Evolutionary conservation across 2,113 vertebrate genomes (phyloP).

Genomic region (Pontoporia blainvillei): DNA sequence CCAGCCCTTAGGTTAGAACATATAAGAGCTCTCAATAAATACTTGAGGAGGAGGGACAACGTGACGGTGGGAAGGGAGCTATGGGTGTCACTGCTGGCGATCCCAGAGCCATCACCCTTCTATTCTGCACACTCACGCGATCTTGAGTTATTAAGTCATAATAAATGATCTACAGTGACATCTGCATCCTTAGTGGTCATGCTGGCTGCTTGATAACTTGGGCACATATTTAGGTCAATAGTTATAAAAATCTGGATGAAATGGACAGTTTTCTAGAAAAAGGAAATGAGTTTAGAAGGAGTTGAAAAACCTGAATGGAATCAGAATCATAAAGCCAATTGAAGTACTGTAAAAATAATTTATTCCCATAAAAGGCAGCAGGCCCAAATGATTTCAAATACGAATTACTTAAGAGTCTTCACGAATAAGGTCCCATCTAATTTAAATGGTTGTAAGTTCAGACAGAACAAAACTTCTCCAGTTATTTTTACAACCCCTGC

Average conservation of each 20-base stretch:
- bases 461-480: neutral
- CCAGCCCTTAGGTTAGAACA: neutral
- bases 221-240: neutral
- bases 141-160: neutral
- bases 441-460: neutral
- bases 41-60: neutral
- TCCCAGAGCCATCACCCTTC: no score
- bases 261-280: neutral
- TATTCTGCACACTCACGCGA: neutral
- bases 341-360: neutral
- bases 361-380: neutral
- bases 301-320: neutral
- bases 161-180: accelerated
- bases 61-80: neutral
- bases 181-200: no score
- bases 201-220: neutral
- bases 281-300: neutral
- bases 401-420: neutral
- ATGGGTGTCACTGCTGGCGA: neutral
- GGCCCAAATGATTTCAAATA: neutral
- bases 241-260: neutral
- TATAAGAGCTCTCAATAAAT: accelerated
- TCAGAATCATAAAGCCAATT: neutral
- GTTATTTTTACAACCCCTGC: neutral
- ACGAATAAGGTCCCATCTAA: neutral